phyloP scores from a whole-genome alignment of 1,140 invertebrate species.

The Diachasmimorpha longicaudata region DNA sequence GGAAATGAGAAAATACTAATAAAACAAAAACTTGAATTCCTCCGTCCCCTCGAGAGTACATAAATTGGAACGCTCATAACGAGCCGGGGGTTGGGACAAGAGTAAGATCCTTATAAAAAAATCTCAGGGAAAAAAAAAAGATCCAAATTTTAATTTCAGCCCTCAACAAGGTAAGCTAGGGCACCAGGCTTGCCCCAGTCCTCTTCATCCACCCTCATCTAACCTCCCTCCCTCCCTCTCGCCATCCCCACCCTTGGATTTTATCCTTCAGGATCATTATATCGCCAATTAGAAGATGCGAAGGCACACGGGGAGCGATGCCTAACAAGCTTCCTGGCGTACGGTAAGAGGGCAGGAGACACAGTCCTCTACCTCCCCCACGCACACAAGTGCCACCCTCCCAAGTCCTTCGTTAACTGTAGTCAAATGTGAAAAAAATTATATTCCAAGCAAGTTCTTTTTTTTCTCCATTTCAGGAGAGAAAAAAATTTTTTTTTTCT shows the following conservation, averaged over 20 bases:
- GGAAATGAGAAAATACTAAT: neutral
- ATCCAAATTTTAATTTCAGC: slow-evolving; percentile 60
- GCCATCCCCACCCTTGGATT: slow-evolving; percentile 38
- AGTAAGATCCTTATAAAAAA: slow-evolving; percentile 26
- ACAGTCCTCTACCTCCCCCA: neutral
- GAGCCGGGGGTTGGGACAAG: slow-evolving; percentile 30
- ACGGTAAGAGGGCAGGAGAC: slow-evolving; percentile 26
- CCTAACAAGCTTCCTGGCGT: slow-evolving; percentile 63
- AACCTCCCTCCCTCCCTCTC: neutral
- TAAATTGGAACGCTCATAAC: slow-evolving; percentile 45
- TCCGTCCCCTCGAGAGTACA: slow-evolving; percentile 2
- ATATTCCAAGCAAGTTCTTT: neutral
- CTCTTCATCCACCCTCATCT: neutral
- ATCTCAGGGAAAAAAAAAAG: slow-evolving; percentile 27
- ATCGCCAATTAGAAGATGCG: slow-evolving; percentile 64
- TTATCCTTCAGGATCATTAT: slow-evolving; percentile 64
- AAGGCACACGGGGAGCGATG: slow-evolving; percentile 54
- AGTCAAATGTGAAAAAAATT: neutral
- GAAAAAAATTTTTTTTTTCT: neutral
- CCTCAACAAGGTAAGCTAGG: slow-evolving; percentile 55
- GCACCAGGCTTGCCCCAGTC: slow-evolving; percentile 18
- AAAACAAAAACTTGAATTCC: neutral
- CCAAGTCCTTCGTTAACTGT: neutral
- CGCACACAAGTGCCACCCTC: neutral
- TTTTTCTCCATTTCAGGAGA: neutral